Evolutionary conservation across 2,113 vertebrate genomes (phyloP).

Genomic region (Mirza zaza): DNA sequence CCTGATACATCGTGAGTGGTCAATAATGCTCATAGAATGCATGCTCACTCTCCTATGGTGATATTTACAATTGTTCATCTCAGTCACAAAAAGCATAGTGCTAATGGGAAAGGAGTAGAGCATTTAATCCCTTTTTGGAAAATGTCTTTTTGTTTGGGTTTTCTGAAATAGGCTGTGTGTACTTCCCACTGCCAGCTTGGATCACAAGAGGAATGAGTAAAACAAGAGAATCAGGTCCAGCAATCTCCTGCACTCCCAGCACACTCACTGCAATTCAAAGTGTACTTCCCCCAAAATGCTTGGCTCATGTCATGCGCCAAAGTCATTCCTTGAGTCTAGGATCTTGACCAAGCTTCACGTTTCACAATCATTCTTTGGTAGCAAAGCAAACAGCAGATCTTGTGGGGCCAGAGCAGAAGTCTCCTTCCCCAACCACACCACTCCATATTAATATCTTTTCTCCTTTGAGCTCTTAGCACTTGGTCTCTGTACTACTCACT

Average conservation of each 20-base stretch:
- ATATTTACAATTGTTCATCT: background rate
- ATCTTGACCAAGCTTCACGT: background rate
- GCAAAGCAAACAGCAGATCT: background rate
- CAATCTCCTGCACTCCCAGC: background rate
- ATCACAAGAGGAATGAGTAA: background rate
- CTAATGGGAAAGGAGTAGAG: background rate
- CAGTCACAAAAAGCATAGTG: background rate
- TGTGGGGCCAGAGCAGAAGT: background rate
- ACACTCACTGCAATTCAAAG: background rate
- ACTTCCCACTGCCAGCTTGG: background rate
- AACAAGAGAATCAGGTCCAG: background rate
- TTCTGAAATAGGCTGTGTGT: background rate
- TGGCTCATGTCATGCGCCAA: background rate
- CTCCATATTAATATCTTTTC: background rate
- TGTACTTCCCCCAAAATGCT: background rate
- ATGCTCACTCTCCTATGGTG: background rate
- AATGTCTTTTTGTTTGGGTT: background rate
- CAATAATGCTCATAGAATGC: background rate
- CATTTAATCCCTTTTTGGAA: background rate
- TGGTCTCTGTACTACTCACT: background rate
- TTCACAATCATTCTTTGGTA: background rate
- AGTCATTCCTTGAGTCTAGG: background rate
- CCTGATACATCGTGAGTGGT: background rate
- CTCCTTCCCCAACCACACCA: background rate
- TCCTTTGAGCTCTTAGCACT: background rate